Base-by-base conservation (phyloP, 1,140 invertebrate species). In the Rhyacophila brunnea region DNA sequence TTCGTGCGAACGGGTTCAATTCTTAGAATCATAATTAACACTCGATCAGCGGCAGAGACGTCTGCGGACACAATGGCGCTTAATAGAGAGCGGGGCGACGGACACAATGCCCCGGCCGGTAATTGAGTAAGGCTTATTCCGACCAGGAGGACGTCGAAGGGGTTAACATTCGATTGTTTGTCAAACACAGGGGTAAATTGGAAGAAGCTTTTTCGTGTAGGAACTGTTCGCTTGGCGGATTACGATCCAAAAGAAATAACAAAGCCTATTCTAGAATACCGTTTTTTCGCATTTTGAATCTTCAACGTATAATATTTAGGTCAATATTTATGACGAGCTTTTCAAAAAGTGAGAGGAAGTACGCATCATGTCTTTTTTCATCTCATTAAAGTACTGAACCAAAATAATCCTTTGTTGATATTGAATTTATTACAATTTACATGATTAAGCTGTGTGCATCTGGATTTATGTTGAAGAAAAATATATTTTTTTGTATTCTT, bases 21-120 rank as follows among this genome's bases (percentile, higher is more conserved):
- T 60, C 48, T 54, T 14, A 56, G 57, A 64, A 56, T 64, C 19
- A 64, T 64, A 64, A 64, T 64, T 64, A 64, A 64, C 62, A 64
- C 62, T 64, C 62, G 62, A 64, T 64, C 62, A 64, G 52, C 51
- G 52, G 51, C 62, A 64, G 62, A 40, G 48, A 36, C 28, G 43
- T 48, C 43, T 40, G 28, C 44, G 34, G 14, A 28, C 15, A 63
- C 61, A 63, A 63, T 48, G 51, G 50, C 11, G 17, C 47, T 55
- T 57, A 62, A 62, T 57, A 47, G 32, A 28, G 55, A 28, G 20
- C 38, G 40, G 23, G 28, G 40, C 54, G 55, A 42, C 50, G 50
- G 42, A 32, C 40, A 54, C 51, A 54, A 54, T 54, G 40, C 17
- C 19, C 3, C 18, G 40, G 45, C 57, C 62, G 48, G 56, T 64